Percentiles rank a stretch among this genome's conserved stretches.
Evolutionary conservation across 1,140 invertebrate genomes (phyloP).

Genomic region (Helicoverpa zea): DNA sequence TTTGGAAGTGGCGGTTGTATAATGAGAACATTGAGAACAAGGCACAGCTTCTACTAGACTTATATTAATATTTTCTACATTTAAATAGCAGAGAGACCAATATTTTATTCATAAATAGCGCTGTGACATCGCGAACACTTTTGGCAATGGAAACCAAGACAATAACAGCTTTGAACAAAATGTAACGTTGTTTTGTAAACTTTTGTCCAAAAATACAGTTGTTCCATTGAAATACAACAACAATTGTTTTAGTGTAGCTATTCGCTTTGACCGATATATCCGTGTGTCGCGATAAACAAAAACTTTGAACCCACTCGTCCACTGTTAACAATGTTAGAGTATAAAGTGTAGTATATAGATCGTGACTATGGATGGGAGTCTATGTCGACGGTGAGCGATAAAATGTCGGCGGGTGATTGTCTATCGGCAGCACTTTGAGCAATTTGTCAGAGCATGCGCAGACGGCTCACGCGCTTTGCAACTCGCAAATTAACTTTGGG

Average conservation of each 20-base stretch:
- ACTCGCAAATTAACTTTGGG: conserved; percentile 23
- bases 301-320: background rate
- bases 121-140: too few species aligned
- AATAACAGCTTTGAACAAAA: too few species aligned
- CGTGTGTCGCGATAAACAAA: background rate
- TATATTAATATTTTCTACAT: too few species aligned
- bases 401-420: conserved; percentile 47
- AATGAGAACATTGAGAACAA: too few species aligned
- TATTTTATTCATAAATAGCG: too few species aligned
- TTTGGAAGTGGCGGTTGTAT: background rate
- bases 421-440: conserved; percentile 47
- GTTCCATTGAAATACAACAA: background rate
- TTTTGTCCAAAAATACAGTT: background rate
- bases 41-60: too few species aligned
- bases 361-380: background rate
- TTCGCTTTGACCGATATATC: background rate
- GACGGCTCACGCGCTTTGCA: conserved; percentile 2
- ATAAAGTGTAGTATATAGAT: background rate
- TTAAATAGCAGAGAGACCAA: too few species aligned
- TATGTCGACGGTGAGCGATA: conserved; percentile 8
- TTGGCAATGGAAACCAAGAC: too few species aligned
- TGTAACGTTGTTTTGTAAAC: too few species aligned
- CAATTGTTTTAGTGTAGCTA: background rate
- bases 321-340: background rate
- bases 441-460: conserved; percentile 37